Percentiles rank a stretch among this genome's conserved stretches.
Evolutionary conservation across 2,888 invertebrate species (phyloP).

Genomic region (Troides aeacus): DNA sequence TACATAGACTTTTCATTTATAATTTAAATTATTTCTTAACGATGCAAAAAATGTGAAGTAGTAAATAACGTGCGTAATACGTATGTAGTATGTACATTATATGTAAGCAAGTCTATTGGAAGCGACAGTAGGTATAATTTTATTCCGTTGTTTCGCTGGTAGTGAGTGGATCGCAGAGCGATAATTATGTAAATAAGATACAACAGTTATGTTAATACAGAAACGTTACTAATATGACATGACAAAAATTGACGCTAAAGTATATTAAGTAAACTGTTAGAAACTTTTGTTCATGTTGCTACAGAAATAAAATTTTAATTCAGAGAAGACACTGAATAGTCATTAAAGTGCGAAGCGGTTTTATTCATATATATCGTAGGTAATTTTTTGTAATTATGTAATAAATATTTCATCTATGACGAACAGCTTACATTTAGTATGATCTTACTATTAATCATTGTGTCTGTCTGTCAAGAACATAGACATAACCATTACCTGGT

Average conservation of each 20-base stretch:
- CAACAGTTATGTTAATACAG: not conserved
- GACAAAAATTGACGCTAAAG: slow-evolving; percentile 6
- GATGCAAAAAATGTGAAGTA: not conserved
- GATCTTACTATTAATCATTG: not conserved
- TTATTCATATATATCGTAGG: not conserved
- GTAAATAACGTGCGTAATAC: not conserved
- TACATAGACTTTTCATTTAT: too few relatives aligned
- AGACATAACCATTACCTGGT: not conserved
- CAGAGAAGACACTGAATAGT: not conserved
- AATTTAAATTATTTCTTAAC: not conserved
- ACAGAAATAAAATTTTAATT: not conserved
- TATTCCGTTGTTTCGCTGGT: slow-evolving; percentile 30
- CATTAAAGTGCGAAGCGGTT: not conserved
- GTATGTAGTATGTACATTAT: not conserved
- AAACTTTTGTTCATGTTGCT: not conserved
- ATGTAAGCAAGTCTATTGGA: slow-evolving; percentile 3
- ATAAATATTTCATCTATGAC: not conserved
- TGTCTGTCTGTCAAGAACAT: not conserved
- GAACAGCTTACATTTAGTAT: not conserved
- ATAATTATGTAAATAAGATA: slow-evolving; percentile 54
- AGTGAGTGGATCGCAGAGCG: slow-evolving; percentile 40
- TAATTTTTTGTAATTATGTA: not conserved
- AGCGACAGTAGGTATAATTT: slow-evolving; percentile 9
- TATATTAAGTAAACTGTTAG: not conserved
- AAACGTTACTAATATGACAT: not conserved